These are phyloP conservation scores for Ecliptopera silaceata DNA, from an alignment of 2,888 invertebrate species.

Conservation along the genomic window DNA sequence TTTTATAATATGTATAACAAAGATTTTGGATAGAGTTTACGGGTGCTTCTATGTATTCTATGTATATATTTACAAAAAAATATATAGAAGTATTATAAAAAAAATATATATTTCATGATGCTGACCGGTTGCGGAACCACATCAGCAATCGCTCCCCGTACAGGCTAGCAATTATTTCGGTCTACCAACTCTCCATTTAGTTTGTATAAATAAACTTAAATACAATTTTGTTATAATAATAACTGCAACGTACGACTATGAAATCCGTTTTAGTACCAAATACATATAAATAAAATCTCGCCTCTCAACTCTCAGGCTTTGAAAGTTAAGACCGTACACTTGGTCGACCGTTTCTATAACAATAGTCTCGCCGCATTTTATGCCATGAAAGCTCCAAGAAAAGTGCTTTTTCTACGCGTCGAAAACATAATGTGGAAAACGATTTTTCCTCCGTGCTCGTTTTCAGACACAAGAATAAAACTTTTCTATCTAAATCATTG, in stretches of 20 bases:
- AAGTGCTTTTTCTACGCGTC: slow-evolving; percentile 14
- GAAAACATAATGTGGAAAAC: slow-evolving; percentile 7
- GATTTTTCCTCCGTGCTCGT: slow-evolving; percentile 1
- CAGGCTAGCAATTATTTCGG: too few relatives aligned
- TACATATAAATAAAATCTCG: neutral
- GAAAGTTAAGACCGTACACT: slow-evolving; percentile 3
- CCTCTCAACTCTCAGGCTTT: neutral
- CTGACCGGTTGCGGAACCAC: too few relatives aligned
- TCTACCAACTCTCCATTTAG: too few relatives aligned
- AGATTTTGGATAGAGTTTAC: too few relatives aligned
- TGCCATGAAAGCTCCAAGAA: slow-evolving; percentile 7
- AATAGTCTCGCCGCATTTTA: slow-evolving; percentile 6
- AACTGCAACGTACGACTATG: neutral
- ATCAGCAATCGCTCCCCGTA: too few relatives aligned
- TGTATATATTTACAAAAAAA: too few relatives aligned
- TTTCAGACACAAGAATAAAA: slow-evolving; percentile 6
- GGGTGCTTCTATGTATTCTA: too few relatives aligned
- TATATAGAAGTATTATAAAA: too few relatives aligned
- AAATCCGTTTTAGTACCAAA: neutral
- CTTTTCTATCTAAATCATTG: slow-evolving; percentile 7
- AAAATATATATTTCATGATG: too few relatives aligned
- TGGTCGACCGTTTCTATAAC: slow-evolving; percentile 5
- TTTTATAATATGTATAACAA: too few relatives aligned
- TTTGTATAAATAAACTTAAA: too few relatives aligned
- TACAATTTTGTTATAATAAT: neutral